These are phyloP conservation scores for Volucella inanis DNA, from an alignment of 2,888 invertebrate species.

Conservation along the genomic window DNA sequence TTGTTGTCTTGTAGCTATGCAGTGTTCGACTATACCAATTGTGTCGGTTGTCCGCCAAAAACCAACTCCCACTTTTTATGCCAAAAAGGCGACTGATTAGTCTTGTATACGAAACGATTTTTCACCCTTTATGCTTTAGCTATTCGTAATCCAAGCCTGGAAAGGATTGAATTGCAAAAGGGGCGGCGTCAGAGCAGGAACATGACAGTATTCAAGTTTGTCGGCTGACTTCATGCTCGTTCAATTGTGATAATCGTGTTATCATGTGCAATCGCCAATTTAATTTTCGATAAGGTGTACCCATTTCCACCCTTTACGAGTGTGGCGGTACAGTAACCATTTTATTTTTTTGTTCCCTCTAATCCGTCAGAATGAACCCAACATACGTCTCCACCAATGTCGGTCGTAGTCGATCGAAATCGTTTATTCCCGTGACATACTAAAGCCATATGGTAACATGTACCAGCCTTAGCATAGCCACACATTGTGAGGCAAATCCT, in stretches of 20 bases:
- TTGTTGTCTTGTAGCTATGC: conserved; percentile 38
- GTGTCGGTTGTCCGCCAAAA: conserved; percentile 61
- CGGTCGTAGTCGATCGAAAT: too few species aligned
- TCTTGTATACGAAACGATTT: conserved; percentile 10
- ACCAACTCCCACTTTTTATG: conserved; percentile 41
- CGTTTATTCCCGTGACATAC: conserved; percentile 34
- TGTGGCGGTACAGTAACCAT: conserved; percentile 29
- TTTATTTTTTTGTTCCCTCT: conserved; percentile 25
- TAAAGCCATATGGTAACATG: conserved; percentile 57
- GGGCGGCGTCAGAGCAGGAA: conserved; percentile 13
- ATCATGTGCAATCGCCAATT: conserved; percentile 77
- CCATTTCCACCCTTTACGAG: conserved; percentile 61
- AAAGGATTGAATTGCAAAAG: conserved; percentile 16
- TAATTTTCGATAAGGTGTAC: conserved; percentile 76
- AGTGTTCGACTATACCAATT: conserved; percentile 52
- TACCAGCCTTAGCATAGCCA: conserved; percentile 44
- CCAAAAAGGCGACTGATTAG: conserved; percentile 43
- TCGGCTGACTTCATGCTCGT: conserved; percentile 76
- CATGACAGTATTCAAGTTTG: conserved; percentile 71
- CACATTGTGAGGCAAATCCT: conserved; percentile 22
- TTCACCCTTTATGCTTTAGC: not conserved
- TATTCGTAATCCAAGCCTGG: conserved; percentile 1
- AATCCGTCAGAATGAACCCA: conserved; percentile 14
- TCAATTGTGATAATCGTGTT: conserved; percentile 76
- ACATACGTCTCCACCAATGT: not conserved